Base-by-base conservation (phyloP, 2,888 invertebrate species). In the Allacma fusca region DNA sequence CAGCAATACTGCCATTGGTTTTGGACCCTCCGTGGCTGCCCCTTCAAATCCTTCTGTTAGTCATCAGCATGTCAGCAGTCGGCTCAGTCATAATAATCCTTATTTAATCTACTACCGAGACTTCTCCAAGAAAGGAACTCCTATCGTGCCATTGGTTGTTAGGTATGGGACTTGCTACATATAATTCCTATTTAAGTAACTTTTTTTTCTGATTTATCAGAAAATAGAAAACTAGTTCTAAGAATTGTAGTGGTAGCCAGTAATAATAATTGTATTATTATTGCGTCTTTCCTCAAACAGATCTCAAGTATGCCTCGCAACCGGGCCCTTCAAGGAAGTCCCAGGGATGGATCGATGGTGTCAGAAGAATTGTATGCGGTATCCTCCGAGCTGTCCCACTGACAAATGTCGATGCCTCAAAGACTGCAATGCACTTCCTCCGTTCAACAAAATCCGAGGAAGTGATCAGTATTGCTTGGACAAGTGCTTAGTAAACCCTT, bases 301-400 rank as follows among this genome's bases (percentile, higher is more conserved):
- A 83, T 92, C 93, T 81, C 95, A 95, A 88, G 91, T 94, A 50
- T 95, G 95, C 87, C 87, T 92, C 78, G 91, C 93, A 0, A 90
- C 91, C 87, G 88, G 13, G 13, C 86, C 88, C 0, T 94, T 90
- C 87, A 90, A 90, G 59, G 86, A 88, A 28, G 88, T 94, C 76
- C 93, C 93, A 1, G 94, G 94, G 69, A 93, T 95, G 90, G 89
- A 90, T 84, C 89, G 89, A 79, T 95, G 95, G 95, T 95, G 95
- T 85, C 92, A 94, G 87, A 90, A 89, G 44, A 95, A 95, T 87
- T 96, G 95, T 83, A 88, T 95, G 81, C 91, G 93, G 78, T 94
- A 94, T 87, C 95, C 95, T 0, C 94, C 95, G 1, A 92, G 94
- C 86, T 95, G 95, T 85, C 95, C 95, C 0, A 88, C 90, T 69